phyloP scores from a whole-genome alignment of 2,797 vertebrate species.

The Phrynocephalus forsythii region DNA sequence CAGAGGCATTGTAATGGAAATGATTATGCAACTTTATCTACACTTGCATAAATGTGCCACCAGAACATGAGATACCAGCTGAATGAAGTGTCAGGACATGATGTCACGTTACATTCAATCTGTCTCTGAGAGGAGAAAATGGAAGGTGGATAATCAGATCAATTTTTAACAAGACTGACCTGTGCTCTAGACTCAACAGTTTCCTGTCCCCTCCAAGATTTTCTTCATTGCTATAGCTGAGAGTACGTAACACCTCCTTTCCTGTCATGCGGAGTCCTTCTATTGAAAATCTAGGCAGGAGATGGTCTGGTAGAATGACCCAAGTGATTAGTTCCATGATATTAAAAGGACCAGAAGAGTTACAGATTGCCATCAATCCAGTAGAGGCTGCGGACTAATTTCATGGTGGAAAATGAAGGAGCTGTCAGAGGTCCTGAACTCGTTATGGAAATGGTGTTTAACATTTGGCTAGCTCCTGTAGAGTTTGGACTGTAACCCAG shows the following conservation, averaged over 20 bases:
- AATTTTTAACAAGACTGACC: background rate
- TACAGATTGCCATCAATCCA: background rate
- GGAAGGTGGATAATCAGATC: background rate
- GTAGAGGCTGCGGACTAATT: background rate
- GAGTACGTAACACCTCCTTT: background rate
- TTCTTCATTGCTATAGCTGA: background rate
- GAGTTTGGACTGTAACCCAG: background rate
- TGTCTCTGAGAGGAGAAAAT: conserved; percentile 27
- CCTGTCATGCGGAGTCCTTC: background rate
- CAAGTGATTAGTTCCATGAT: background rate
- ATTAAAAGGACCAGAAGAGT: background rate
- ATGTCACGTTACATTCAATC: background rate
- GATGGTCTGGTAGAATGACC: background rate
- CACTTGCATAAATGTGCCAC: background rate
- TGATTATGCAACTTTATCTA: conserved; percentile 6
- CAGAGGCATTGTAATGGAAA: background rate
- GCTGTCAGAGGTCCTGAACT: background rate
- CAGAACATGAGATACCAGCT: background rate
- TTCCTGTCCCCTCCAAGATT: background rate
- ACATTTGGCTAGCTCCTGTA: background rate
- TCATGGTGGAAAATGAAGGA: background rate
- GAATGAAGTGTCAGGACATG: conserved; percentile 30
- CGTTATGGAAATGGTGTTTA: background rate
- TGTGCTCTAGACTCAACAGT: background rate
- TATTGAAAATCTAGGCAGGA: background rate